phyloP scores from a whole-genome alignment of 2,797 vertebrate genomes.

The Channa striata region DNA sequence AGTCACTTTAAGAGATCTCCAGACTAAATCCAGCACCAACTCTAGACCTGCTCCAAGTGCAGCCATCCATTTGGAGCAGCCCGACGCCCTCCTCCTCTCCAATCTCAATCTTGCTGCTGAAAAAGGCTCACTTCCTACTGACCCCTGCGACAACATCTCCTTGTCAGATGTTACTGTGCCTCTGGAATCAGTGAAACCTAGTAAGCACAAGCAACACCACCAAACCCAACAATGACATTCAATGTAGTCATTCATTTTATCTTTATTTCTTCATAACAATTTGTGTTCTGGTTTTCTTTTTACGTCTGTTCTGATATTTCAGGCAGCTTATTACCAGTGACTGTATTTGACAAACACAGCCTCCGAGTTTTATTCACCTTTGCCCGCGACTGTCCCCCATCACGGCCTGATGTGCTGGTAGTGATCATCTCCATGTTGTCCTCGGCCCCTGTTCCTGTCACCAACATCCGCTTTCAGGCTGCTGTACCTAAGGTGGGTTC shows the following conservation, averaged over 20 bases:
- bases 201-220: slow-evolving; percentile 75
- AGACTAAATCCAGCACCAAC: slow-evolving; percentile 84
- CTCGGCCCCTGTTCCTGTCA: slow-evolving; percentile 91
- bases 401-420: slow-evolving; percentile 92
- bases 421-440: slow-evolving; percentile 99
- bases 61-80: slow-evolving; percentile 54
- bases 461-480: slow-evolving; percentile 95
- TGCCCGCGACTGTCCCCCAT: slow-evolving; percentile 89
- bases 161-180: slow-evolving; percentile 91
- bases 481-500: slow-evolving; percentile 94
- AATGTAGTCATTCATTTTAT: background rate
- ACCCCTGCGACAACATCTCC: slow-evolving; percentile 83
- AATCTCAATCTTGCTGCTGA: slow-evolving; percentile 58
- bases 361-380: slow-evolving; percentile 96
- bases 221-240: background rate
- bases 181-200: slow-evolving; percentile 95
- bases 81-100: slow-evolving; percentile 57
- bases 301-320: slow-evolving; percentile 19
- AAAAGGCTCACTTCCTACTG: slow-evolving; percentile 44
- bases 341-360: slow-evolving; percentile 94
- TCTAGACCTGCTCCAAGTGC: slow-evolving; percentile 58
- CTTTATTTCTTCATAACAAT: background rate
- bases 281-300: background rate
- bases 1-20: slow-evolving; percentile 92
- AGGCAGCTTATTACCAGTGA: slow-evolving; percentile 96